Evolutionary conservation across 2,797 vertebrate genomes (phyloP), one percentile per base, ranked within the genome.

Genomic region (Eulemur mongoz): DNA sequence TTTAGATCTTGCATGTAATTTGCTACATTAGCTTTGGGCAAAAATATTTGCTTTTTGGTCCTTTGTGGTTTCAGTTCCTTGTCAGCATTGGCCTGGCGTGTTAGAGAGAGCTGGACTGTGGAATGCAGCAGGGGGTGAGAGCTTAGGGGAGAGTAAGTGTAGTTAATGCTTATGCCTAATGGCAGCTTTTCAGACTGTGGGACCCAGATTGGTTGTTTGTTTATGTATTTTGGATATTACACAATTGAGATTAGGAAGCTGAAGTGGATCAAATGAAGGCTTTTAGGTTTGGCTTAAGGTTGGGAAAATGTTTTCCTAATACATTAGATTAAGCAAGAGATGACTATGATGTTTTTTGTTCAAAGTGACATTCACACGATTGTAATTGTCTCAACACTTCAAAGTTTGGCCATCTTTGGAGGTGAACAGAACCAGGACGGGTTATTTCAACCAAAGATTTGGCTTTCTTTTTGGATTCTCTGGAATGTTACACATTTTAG

Each of bases 31-130:
- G 95, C 81, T 73, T 90, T 98, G 96, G 89, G 89, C 93, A 97
- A 91, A 95, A 98, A 94, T 97, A 97, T 98, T 98, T 98, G 94
- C 76, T 96, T 83, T 98, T 61, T 73, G 95, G 90, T 89, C 94
- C 94, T 97, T 92, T 93, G 98, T 98, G 97, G 95, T 97, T 97
- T 96, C 22, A 90, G 91, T 83, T 97, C 50, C 93, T 96, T 96
- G 89, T 97, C 97, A 97, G 95, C 81, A 75, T 30, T 98, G 93
- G 96, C 94, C 96, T 98, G 96, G 91, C 87, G 11, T 52, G 80
- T 95, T 88, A 82, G 95, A 91, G 89, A 93, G 86, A 75, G 50
- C 86, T 50, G 92, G 72, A 40, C 79, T 54, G 86, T 81, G 95
- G 70, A 88, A 45, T 0, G 3, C 45, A 96, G 96, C 52, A 78